Percentiles rank a stretch among this genome's conserved stretches.
Conservation (phyloP, 2,888 invertebrate genomes). For the Emmelina monodactyla region DNA sequence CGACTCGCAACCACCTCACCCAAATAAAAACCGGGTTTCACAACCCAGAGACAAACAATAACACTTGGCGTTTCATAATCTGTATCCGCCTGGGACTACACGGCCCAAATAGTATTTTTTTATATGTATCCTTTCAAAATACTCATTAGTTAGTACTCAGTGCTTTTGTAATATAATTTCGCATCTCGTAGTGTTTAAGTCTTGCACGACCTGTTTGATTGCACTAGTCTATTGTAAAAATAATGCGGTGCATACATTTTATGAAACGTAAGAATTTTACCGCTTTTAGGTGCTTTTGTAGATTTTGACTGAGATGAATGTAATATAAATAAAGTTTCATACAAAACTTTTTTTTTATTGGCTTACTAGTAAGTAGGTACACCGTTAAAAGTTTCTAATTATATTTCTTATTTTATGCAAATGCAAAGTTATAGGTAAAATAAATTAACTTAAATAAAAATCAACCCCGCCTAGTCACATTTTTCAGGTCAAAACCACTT, state of each 20-base stretch:
- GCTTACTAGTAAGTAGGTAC: no score
- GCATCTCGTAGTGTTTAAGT: conserved; percentile 44
- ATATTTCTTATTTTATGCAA: no score
- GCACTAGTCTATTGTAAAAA: neutral
- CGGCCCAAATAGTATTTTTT: conserved; percentile 33
- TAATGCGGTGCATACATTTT: conserved; percentile 37
- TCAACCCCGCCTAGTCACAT: no score
- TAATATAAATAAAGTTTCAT: conserved; percentile 45
- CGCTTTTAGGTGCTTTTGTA: conserved; percentile 40
- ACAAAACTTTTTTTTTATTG: no score
- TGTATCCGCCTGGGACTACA: conserved; percentile 40
- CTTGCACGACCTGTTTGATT: neutral
- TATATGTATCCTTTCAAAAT: no score
- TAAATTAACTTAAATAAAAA: no score
- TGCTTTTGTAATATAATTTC: conserved; percentile 56
- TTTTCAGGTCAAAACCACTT: no score
- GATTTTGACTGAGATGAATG: conserved; percentile 42
- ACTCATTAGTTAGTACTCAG: conserved; percentile 17
- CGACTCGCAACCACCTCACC: no score
- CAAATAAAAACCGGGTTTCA: no score
- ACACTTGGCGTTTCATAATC: conserved; percentile 42
- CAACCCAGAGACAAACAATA: no score
- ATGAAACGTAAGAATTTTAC: conserved; percentile 47
- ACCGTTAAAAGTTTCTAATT: no score
- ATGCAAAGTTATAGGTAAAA: no score